These are phyloP conservation scores for Sebastes cheni DNA, from an alignment of 2,797 vertebrate species.

Conservation along the genomic window DNA sequence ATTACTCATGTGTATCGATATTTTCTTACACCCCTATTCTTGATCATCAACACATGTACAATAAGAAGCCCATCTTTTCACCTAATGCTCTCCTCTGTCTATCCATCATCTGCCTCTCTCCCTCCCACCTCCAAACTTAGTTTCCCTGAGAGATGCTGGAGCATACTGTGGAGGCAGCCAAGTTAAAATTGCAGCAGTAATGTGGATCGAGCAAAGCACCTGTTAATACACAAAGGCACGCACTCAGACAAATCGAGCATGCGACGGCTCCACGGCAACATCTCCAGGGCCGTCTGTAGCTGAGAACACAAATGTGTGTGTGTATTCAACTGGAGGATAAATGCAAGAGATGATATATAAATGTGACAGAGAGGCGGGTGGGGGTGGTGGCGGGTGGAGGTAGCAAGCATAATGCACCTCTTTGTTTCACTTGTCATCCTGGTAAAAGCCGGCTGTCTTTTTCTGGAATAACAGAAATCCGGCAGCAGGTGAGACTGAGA, in stretches of 20 bases:
- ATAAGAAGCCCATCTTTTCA: slow-evolving; percentile 24
- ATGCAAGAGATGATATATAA: slow-evolving; percentile 21
- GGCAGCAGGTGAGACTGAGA: slow-evolving; percentile 19
- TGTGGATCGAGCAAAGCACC: slow-evolving; percentile 46
- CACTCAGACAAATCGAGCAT: slow-evolving; percentile 54
- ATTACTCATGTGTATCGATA: no score
- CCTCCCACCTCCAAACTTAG: neutral
- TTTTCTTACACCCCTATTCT: neutral
- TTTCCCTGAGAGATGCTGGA: slow-evolving; percentile 30
- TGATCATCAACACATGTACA: slow-evolving; percentile 36
- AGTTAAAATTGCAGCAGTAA: slow-evolving; percentile 43
- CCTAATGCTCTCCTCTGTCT: slow-evolving; percentile 5
- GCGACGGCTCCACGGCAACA: slow-evolving; percentile 11
- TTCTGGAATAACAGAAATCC: slow-evolving; percentile 6
- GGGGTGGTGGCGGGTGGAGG: neutral
- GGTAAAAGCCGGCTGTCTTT: slow-evolving; percentile 36
- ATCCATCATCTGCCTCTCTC: slow-evolving; percentile 1
- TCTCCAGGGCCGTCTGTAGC: slow-evolving; percentile 28
- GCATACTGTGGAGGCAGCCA: slow-evolving; percentile 32
- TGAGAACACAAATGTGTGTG: slow-evolving; percentile 25
- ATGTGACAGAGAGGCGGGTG: slow-evolving; percentile 2
- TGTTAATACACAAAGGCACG: slow-evolving; percentile 51
- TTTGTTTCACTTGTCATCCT: slow-evolving; percentile 52
- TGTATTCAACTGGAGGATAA: slow-evolving; percentile 35
- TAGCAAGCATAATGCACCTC: slow-evolving; percentile 17